These are phyloP conservation scores for Bugulina stolonifera DNA, from an alignment of 2,888 invertebrate species.

Conservation along the genomic window DNA sequence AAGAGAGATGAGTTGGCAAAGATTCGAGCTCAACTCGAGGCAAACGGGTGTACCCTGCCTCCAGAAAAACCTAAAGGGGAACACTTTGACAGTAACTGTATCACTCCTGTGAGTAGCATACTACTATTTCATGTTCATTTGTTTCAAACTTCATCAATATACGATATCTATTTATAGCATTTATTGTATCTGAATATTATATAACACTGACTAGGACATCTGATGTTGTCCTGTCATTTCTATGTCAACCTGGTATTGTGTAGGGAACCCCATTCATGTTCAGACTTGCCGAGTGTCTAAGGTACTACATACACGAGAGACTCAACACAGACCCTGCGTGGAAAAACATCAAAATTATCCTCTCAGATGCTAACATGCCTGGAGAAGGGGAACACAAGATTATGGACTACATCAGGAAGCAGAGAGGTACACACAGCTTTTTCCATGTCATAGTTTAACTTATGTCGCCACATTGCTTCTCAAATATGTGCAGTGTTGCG, in stretches of 20 bases:
- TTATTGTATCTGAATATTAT: too few relatives aligned
- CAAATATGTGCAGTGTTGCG: too few relatives aligned
- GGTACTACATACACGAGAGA: constrained; percentile 80
- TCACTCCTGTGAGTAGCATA: constrained; percentile 77
- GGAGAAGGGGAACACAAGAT: constrained; percentile 87
- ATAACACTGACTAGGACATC: not conserved
- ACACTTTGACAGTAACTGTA: constrained; percentile 98
- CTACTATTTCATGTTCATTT: too few relatives aligned
- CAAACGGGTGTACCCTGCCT: constrained; percentile 54
- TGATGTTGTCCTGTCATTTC: not conserved
- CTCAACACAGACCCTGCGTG: constrained; percentile 91
- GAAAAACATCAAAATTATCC: constrained; percentile 79
- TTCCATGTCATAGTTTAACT: too few relatives aligned
- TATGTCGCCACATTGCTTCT: too few relatives aligned
- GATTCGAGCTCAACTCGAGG: constrained; percentile 45
- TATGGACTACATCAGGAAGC: constrained; percentile 96
- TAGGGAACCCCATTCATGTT: constrained; percentile 96
- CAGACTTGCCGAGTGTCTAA: constrained; percentile 66
- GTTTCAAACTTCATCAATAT: too few relatives aligned
- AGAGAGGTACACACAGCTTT: too few relatives aligned
- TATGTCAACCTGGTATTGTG: not conserved
- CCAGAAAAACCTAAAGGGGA: constrained; percentile 76
- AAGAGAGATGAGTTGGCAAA: constrained; percentile 68
- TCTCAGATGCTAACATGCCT: constrained; percentile 93
- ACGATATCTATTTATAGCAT: too few relatives aligned